phyloP scores from a whole-genome alignment of 2,888 invertebrate species.

The Hofmannophila pseudospretella region DNA sequence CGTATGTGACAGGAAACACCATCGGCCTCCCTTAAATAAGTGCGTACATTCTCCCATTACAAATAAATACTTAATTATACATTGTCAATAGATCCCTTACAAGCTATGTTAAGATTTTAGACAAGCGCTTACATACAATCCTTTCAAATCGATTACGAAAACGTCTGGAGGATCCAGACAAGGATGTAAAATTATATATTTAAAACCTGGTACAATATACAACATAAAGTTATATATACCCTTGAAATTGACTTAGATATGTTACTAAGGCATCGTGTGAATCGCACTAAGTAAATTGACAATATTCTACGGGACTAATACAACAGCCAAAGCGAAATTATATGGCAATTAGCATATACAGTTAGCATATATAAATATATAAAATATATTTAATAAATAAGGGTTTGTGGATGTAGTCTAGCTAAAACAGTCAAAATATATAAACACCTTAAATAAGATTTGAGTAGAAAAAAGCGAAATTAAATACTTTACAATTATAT shows the following conservation, averaged over 20 bases:
- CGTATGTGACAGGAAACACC: constrained; percentile 35
- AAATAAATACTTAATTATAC: constrained; percentile 73
- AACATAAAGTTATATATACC: constrained; percentile 53
- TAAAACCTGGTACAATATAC: constrained; percentile 31
- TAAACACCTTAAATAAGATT: constrained; percentile 57
- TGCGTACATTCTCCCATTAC: constrained; percentile 49
- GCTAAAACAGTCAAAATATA: constrained; percentile 67
- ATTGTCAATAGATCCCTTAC: constrained; percentile 65
- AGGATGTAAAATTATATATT: constrained; percentile 8
- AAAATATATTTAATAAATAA: constrained; percentile 30
- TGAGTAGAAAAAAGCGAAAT: constrained; percentile 54
- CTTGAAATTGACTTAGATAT: constrained; percentile 76
- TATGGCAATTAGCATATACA: constrained; percentile 59
- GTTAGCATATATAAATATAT: constrained; percentile 31
- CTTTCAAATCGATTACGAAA: constrained; percentile 5
- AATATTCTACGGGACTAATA: constrained; percentile 65
- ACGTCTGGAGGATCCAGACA: not conserved
- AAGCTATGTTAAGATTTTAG: constrained; percentile 61
- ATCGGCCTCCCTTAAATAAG: constrained; percentile 39
- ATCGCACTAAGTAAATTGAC: constrained; percentile 71
- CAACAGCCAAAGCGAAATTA: constrained; percentile 74
- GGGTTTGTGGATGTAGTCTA: constrained; percentile 37
- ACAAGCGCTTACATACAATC: constrained; percentile 50
- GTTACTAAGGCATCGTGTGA: constrained; percentile 78
- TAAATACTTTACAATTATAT: constrained; percentile 45